A percentile compares a stretch with the other conserved stretches of the same genome.
These are phyloP conservation scores for Sicus ferrugineus DNA, from an alignment of 2,888 invertebrate species.

Conservation along the genomic window DNA sequence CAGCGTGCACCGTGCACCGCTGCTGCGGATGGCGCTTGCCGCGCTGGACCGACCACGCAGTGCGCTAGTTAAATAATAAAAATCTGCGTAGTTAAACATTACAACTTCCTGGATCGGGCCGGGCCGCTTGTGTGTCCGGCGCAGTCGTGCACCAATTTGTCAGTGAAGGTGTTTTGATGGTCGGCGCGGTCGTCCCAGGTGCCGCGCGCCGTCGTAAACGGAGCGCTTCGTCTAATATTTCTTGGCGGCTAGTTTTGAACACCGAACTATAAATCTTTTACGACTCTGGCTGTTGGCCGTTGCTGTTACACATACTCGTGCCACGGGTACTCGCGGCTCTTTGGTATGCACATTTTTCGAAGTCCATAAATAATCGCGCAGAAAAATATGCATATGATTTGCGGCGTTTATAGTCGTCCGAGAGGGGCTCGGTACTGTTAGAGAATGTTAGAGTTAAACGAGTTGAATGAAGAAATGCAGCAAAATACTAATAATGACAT, in stretches of 20 bases:
- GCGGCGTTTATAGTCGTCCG: neutral
- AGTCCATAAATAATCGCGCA: neutral
- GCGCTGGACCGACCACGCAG: slow-evolving; percentile 1
- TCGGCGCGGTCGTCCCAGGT: neutral
- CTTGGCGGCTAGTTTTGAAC: slow-evolving; percentile 14
- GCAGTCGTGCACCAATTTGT: slow-evolving; percentile 30
- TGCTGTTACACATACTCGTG: neutral
- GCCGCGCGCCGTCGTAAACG: neutral
- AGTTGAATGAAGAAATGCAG: too few relatives aligned
- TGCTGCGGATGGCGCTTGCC: slow-evolving; percentile 27
- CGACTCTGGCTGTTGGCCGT: slow-evolving; percentile 16
- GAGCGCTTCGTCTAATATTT: neutral
- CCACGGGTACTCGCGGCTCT: neutral
- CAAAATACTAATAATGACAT: too few relatives aligned
- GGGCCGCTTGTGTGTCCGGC: neutral
- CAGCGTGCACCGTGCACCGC: neutral
- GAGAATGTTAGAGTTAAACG: too few relatives aligned
- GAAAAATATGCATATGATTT: neutral
- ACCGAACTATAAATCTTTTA: slow-evolving; percentile 9
- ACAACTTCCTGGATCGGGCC: slow-evolving; percentile 20
- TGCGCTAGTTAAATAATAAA: slow-evolving; percentile 27
- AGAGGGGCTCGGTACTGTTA: neutral
- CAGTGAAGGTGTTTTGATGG: slow-evolving; percentile 31
- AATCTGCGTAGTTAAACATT: slow-evolving; percentile 26
- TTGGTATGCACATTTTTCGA: neutral